These are phyloP conservation scores for Procambarus virginalis DNA, from an alignment of 1,140 invertebrate species.

Conservation along the genomic window DNA sequence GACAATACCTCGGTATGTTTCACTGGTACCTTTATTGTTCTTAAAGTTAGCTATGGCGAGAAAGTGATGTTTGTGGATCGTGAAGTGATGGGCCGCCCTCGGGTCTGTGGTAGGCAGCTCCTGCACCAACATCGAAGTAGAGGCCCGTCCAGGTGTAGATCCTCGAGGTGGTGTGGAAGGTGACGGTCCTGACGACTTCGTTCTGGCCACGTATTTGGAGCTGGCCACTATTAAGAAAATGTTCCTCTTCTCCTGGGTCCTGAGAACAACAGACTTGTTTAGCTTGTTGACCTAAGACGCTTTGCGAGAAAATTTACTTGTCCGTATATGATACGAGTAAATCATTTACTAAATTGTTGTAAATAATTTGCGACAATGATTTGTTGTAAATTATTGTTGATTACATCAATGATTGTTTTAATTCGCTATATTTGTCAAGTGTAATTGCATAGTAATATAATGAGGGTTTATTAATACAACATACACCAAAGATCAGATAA, in stretches of 20 bases:
- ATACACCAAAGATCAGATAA: too few relatives aligned
- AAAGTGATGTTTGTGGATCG: background rate
- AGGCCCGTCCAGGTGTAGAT: slow-evolving; percentile 17
- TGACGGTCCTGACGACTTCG: background rate
- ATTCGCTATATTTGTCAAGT: too few relatives aligned
- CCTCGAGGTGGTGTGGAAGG: slow-evolving; percentile 3
- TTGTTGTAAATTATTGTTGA: too few relatives aligned
- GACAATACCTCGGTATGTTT: background rate
- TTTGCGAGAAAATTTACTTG: too few relatives aligned
- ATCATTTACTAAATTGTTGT: too few relatives aligned
- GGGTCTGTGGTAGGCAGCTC: slow-evolving; percentile 3
- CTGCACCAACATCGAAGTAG: slow-evolving; percentile 18
- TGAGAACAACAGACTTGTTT: background rate
- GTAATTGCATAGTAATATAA: too few relatives aligned
- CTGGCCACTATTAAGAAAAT: background rate
- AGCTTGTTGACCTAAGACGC: too few relatives aligned
- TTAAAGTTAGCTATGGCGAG: slow-evolving; percentile 16
- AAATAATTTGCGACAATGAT: too few relatives aligned
- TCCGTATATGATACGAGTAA: too few relatives aligned
- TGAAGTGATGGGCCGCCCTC: slow-evolving; percentile 18
- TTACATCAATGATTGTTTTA: too few relatives aligned
- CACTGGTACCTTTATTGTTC: slow-evolving; percentile 16
- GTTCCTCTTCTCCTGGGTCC: background rate
- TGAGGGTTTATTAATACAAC: too few relatives aligned
- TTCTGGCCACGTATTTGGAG: background rate